Conservation (phyloP, 2,888 invertebrate genomes). For the Cerceris ruficornis region DNA sequence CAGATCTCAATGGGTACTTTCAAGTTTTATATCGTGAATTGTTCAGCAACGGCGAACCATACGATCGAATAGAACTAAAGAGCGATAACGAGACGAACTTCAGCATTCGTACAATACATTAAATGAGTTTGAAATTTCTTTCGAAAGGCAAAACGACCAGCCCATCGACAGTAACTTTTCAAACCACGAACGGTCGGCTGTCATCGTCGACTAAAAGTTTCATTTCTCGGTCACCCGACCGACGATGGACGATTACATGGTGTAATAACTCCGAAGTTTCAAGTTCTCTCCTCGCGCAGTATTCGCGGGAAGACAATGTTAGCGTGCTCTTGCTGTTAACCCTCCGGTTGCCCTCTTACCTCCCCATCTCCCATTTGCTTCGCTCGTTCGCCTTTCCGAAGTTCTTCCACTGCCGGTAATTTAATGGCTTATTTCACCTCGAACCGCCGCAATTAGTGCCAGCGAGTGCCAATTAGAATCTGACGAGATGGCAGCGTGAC, state of each 20-base stretch:
- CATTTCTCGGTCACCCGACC: background rate
- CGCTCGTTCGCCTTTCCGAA: conserved; percentile 28
- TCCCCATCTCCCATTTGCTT: conserved; percentile 13
- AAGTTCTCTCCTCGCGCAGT: background rate
- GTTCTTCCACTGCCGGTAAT: conserved; percentile 45
- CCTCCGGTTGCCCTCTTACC: background rate
- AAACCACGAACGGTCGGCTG: background rate
- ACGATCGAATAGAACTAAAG: too few relatives aligned
- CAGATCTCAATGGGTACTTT: too few relatives aligned
- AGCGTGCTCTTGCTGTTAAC: background rate
- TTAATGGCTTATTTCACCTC: conserved; percentile 55
- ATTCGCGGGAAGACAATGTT: conserved; percentile 2
- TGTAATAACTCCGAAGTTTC: conserved; percentile 24
- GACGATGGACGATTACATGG: background rate
- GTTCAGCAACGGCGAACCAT: too few relatives aligned
- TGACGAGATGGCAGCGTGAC: conserved; percentile 25
- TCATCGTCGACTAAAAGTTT: background rate
- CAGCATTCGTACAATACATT: too few relatives aligned
- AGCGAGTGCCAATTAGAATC: conserved; percentile 55
- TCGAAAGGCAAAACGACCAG: too few relatives aligned
- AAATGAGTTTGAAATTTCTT: too few relatives aligned
- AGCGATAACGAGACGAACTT: too few relatives aligned
- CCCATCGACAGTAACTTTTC: background rate
- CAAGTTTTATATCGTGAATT: too few relatives aligned
- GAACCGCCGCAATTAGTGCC: conserved; percentile 57